Evolutionary conservation across 2,113 vertebrate species (phyloP).

Genomic region (Cyphotilapia sp.): DNA sequence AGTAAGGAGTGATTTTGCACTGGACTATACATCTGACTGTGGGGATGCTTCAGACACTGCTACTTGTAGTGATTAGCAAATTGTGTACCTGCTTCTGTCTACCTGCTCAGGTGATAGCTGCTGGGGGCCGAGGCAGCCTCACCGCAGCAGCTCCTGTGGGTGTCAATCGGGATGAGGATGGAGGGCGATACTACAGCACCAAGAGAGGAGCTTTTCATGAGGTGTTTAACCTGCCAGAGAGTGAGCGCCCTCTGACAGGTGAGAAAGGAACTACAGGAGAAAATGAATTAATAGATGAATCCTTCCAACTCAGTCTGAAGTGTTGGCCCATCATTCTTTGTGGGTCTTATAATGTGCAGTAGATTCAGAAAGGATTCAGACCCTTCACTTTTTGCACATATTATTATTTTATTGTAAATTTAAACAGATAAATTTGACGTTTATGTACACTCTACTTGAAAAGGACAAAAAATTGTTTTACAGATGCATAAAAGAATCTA

Average conservation of each 20-base stretch:
- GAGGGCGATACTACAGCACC: slow-evolving; percentile 78
- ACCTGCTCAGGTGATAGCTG: slow-evolving; percentile 69
- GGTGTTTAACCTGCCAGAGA: slow-evolving; percentile 87
- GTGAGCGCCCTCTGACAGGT: slow-evolving; percentile 90
- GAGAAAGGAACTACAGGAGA: not conserved
- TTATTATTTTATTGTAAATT: not conserved
- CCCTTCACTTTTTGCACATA: not conserved
- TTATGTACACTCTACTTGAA: not conserved
- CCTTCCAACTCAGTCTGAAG: not conserved
- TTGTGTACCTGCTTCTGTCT: not conserved
- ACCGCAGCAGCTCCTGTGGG: slow-evolving; percentile 64
- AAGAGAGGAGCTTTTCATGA: slow-evolving; percentile 92
- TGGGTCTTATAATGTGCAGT: not conserved
- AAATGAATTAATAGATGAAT: not conserved
- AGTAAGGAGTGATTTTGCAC: not conserved
- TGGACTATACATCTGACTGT: not conserved
- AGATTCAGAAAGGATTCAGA: not conserved
- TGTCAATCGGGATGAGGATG: slow-evolving; percentile 80
- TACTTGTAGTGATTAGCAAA: not conserved
- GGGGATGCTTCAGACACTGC: not conserved
- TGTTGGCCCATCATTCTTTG: not conserved
- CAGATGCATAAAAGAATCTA: not conserved
- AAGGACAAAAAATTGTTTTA: not conserved
- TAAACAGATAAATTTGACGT: not conserved
- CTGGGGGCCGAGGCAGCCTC: slow-evolving; percentile 65